These are phyloP conservation scores for Catostylus mosaicus DNA, from an alignment of 30 jellyfish, hydroid and myxozoan species.

Conservation along the genomic window DNA sequence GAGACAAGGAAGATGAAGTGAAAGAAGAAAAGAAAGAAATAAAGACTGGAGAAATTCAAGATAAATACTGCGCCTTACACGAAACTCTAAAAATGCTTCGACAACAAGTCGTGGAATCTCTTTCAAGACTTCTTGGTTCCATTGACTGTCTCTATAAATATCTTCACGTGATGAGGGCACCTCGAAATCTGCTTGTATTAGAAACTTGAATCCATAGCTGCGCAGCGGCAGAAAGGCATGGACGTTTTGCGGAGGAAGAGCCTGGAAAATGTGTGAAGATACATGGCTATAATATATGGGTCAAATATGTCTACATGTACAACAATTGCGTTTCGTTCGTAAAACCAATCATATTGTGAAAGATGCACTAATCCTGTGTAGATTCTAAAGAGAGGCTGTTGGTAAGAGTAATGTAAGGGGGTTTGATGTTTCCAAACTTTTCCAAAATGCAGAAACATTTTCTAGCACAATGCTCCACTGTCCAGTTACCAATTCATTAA, in stretches of 20 bases:
- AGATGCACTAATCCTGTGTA: too few relatives aligned
- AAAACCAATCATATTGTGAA: too few relatives aligned
- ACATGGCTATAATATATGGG: too few relatives aligned
- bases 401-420: too few relatives aligned
- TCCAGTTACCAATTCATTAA: too few relatives aligned
- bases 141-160: slow-evolving; percentile 72
- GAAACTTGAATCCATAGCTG: slow-evolving; percentile 87
- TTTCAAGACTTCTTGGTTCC: slow-evolving; percentile 79
- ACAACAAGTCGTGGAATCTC: slow-evolving; percentile 74
- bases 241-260: slow-evolving; percentile 71
- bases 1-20: neutral
- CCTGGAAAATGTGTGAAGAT: slow-evolving; percentile 34
- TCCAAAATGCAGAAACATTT: too few relatives aligned
- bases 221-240: slow-evolving; percentile 91
- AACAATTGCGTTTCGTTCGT: too few relatives aligned
- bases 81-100: slow-evolving; percentile 69
- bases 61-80: slow-evolving; percentile 29
- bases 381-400: too few relatives aligned
- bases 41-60: neutral
- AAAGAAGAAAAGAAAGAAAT: neutral
- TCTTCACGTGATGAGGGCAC: slow-evolving; percentile 92
- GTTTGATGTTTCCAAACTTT: too few relatives aligned
- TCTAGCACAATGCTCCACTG: too few relatives aligned
- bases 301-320: too few relatives aligned
- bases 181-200: slow-evolving; percentile 94